Evolutionary conservation across 2,797 vertebrate genomes (phyloP), one percentile per base, ranked within the genome.

Genomic region (Coregonus suidteri): DNA sequence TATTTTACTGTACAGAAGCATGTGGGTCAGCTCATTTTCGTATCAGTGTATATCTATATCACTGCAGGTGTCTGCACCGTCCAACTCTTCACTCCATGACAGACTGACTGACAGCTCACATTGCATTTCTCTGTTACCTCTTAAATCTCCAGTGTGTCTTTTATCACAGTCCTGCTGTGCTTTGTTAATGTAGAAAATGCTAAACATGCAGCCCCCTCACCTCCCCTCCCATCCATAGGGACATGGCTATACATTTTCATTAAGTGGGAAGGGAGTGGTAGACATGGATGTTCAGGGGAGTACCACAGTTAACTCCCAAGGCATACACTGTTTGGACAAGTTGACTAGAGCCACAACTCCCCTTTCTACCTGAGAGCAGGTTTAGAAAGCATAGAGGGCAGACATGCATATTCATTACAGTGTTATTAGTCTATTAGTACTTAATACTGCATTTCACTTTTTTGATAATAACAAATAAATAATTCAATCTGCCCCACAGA

Each of bases 1-100:
- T 74, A 34, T 75, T 65, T 25, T 64, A 66, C 37, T 25, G 11
- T 31, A 64, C 51, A 75, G 74, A 75, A 75, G 14, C 62, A 66
- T 64, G 31, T 51, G 25, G 76, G 25, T 75, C 15, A 14, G 20
- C 7, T 16, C 18, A 16, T 53, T 16, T 67, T 34, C 51, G 0
- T 66, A 14, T 51, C 74, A 47, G 73, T 13, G 6, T 62, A 47
- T 9, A 15, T 59, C n/a, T 59, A 20, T 18, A 25, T 64, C 30
- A 52, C 34, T 70, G 37, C 20, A 59, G 35, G 37, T 77, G 76
- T 25, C 20, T 47, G 9, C 41, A 62, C 15, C 35, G 1, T 6
- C 67, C 2, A 6, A 37, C 25, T 47, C 41, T n/a, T n/a, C 1
- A 1, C 25, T 13, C 11, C 20, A 14, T 0, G 3, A 70, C 20